Conservation (phyloP, 2,797 vertebrate genomes). For the Heteromormyrus szaboi region DNA sequence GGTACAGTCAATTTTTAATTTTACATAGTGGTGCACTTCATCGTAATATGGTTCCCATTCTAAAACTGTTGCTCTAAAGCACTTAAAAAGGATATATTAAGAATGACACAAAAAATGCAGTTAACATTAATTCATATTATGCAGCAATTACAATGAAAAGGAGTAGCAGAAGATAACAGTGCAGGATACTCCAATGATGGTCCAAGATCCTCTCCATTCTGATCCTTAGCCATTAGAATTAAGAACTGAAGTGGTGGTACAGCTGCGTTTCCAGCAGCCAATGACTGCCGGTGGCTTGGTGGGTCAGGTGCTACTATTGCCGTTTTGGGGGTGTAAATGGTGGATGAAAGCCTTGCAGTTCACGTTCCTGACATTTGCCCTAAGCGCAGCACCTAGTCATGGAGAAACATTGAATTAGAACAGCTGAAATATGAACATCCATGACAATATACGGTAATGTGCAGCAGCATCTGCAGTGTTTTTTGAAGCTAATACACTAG, state of each 20-base stretch:
- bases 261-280: background rate
- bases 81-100: background rate
- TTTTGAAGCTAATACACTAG: background rate
- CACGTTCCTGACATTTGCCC: background rate
- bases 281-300: background rate
- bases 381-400: background rate
- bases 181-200: background rate
- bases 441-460: background rate
- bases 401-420: background rate
- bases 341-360: background rate
- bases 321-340: background rate
- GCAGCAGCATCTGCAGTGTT: background rate
- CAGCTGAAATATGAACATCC: background rate
- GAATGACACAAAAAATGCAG: background rate
- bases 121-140: background rate
- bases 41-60: background rate
- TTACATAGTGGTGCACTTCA: background rate
- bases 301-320: background rate
- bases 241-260: background rate
- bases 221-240: background rate
- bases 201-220: background rate
- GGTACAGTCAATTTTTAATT: background rate
- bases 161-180: background rate
- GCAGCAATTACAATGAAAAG: background rate
- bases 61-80: background rate